These are phyloP conservation scores for Butorides virescens DNA, from an alignment of 2,113 vertebrate genomes.

Conservation along the genomic window DNA sequence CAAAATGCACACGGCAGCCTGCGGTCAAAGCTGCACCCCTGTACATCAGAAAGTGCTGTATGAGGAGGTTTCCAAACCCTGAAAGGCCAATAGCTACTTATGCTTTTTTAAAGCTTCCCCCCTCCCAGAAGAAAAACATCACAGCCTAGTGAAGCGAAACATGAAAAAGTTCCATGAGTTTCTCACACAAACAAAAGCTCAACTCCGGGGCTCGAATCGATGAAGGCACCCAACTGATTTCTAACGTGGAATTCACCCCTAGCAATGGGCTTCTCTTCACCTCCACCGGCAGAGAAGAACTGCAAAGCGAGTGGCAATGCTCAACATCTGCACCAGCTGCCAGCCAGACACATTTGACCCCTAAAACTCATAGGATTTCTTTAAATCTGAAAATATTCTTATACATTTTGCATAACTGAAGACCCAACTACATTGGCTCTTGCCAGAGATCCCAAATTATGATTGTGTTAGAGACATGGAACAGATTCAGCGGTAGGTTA, in stretches of 20 bases:
- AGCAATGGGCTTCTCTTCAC: neutral
- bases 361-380: accelerated
- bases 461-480: accelerated
- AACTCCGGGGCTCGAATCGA: neutral
- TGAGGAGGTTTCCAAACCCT: neutral
- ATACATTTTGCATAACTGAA: accelerated
- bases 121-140: no score
- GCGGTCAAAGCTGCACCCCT: neutral
- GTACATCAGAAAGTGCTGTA: neutral
- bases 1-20: neutral
- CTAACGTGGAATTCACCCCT: neutral
- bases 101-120: neutral
- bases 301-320: neutral
- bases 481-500: neutral
- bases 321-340: neutral
- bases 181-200: neutral
- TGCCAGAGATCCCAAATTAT: neutral
- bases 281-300: neutral
- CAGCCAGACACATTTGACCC: no score
- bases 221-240: neutral
- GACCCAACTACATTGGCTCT: neutral
- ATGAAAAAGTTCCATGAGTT: neutral
- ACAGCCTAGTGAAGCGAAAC: neutral
- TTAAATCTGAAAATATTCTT: neutral
- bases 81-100: neutral